These are phyloP conservation scores for Porphyrio hochstetteri DNA, from an alignment of 2,113 vertebrate species.

Conservation along the genomic window DNA sequence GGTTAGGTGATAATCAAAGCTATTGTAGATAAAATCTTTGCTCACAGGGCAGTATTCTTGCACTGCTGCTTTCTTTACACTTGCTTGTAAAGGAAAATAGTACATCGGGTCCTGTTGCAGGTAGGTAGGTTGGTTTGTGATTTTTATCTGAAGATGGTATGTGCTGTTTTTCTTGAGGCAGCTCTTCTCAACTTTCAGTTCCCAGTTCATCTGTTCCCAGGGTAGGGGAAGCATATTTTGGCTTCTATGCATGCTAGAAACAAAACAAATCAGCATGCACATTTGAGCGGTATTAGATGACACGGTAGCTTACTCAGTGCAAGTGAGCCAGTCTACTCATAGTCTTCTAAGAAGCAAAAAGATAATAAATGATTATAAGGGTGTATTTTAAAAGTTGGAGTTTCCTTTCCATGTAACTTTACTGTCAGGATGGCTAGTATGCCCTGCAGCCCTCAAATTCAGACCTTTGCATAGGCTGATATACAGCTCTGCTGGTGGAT, in stretches of 20 bases:
- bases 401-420: background rate
- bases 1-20: background rate
- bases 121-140: background rate
- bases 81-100: background rate
- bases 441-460: background rate
- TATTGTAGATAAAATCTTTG: background rate
- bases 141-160: background rate
- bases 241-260: background rate
- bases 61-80: background rate
- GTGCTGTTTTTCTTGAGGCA: background rate
- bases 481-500: background rate
- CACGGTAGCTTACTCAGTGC: background rate
- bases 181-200: background rate
- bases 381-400: background rate
- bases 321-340: background rate
- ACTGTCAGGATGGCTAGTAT: background rate
- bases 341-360: background rate
- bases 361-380: background rate
- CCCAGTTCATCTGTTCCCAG: conserved; percentile 21
- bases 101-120: background rate
- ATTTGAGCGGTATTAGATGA: background rate
- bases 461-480: background rate
- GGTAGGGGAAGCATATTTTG: conserved; percentile 1
- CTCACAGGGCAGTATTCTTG: background rate
- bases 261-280: background rate